Evolutionary conservation across 2,113 vertebrate genomes (phyloP), one percentile per base, ranked within the genome.

Genomic region (Protobothrops mucrosquamatus): DNA sequence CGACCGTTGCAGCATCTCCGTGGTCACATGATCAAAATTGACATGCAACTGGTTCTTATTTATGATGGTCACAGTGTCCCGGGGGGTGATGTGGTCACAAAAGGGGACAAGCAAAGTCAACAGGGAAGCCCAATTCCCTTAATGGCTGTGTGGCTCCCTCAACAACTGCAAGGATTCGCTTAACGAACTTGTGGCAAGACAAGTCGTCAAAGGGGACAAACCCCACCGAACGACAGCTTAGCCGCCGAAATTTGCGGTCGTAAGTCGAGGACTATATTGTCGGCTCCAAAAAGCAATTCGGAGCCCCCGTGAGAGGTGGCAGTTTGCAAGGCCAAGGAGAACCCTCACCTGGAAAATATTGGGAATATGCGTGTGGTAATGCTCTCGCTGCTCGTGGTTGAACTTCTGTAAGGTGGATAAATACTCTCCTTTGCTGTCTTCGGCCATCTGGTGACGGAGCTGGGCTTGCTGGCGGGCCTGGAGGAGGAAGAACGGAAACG

Each of bases 401-500:
- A 99, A 99, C 94, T 98, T 99, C 93, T 99, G 99, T 59, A 99
- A 98, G 94, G 97, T 98, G 23, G 98, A 97, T 3, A 98, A 98
- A 93, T 99, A 99, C 22, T 99, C 99, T 0, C 94, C 97, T 96
- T 99, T 99, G 97, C 99, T 99, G 95, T 99, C 99, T 57, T 98
- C 95, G 12, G 99, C 99, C 98, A 99, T 99, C 95, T 99, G 99
- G 96, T 99, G 99, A 94, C 99, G 98, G 81, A 98, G 95, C 94
- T 99, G 99, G 89, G 99, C 98, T 95, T 99, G 99, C 93, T 99
- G 99, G n/a, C 99, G 97, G 0, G 99, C 99, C 99, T 99, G 88
- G 87, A 64, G 29, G 8, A 52, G 11, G 24, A 51, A 34, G 15
- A 34, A 3, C 4, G 51, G 11, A 14, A 54, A n/a, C 2, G 29